Percentiles rank a stretch among this genome's conserved stretches.
Conservation (phyloP, 1,140 invertebrate species). For the Ceratina australensis region DNA sequence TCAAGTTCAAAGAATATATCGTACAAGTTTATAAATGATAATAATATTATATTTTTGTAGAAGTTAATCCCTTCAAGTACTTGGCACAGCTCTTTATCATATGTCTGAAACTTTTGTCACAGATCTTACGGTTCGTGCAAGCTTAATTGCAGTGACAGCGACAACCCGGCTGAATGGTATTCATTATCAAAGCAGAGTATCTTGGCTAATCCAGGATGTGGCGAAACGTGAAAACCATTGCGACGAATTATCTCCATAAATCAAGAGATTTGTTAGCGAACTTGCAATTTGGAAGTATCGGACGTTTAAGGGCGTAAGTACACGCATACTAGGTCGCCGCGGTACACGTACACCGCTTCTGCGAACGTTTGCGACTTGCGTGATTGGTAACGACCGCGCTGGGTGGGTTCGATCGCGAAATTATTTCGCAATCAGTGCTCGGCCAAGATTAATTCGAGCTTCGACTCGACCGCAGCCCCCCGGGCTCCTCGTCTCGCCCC, state of each 20-base stretch:
- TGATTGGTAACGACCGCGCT: constrained; percentile 36
- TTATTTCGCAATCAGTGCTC: constrained; percentile 58
- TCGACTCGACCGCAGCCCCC: constrained; percentile 16
- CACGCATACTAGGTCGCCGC: no score
- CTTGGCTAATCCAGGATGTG: not conserved
- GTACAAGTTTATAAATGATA: no score
- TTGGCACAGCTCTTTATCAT: no score
- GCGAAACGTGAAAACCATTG: constrained; percentile 27
- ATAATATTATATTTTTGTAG: no score
- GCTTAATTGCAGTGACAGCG: not conserved
- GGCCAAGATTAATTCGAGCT: constrained; percentile 53
- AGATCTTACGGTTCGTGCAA: no score
- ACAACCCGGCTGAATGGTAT: not conserved
- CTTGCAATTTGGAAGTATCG: constrained; percentile 36
- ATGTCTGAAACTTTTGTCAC: no score
- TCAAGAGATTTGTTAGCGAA: constrained; percentile 34
- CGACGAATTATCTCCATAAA: constrained; percentile 37
- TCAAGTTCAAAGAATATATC: no score
- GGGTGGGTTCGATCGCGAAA: constrained; percentile 42
- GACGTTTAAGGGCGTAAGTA: constrained; percentile 17
- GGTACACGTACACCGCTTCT: constrained; percentile 21
- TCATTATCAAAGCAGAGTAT: constrained; percentile 20
- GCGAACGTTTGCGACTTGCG: constrained; percentile 1
- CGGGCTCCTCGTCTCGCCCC: not conserved
- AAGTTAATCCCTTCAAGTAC: no score